Evolutionary conservation across 2,797 vertebrate genomes (phyloP), one percentile per base, ranked within the genome.

Genomic region (Anguilla marmorata): DNA sequence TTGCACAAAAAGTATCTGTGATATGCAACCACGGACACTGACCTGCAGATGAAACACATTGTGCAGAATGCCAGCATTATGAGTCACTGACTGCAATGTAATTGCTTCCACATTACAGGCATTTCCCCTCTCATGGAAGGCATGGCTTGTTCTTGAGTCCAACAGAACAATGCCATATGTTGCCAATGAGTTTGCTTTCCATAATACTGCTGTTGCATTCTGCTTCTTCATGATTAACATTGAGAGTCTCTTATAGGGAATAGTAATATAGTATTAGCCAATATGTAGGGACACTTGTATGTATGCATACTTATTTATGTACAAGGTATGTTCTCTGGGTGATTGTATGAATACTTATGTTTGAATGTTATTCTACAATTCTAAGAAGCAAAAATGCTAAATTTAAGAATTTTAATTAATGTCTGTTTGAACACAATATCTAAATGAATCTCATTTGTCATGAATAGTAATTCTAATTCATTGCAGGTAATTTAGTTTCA

Each of bases 91-190:
- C 95, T 95, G 95, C 91, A 93, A 91, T 90, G 90, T 95, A 96
- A 96, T 96, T 95, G 92, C 90, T 96, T 95, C 94, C 94, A 96
- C 86, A 93, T 96, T 95, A 91, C 30, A 91, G 91, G 88, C 88
- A 24, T 79, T 89, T 85, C 85, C 90, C 92, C 87, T 89, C 93
- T 91, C 92, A 16, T 89, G 86, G 92, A 95, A 94, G 93, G 92
- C 88, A 83, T 92, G 41, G 93, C 93, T 94, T 92, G 93, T 90
- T 91, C 66, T 90, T 88, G 93, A 88, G 90, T 92, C 92, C 91
- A 91, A 27, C 14, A 90, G 91, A 93, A 93, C 93, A 94, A 91
- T 91, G 89, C 90, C 92, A 94, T 94, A 92, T 82, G 86, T 91
- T 92, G 91, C 90, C 90, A 94, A 94, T 90, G 90, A 93, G 92